phyloP scores from a whole-genome alignment of 2,113 vertebrate species.

The Eulacestoma nigropectus region DNA sequence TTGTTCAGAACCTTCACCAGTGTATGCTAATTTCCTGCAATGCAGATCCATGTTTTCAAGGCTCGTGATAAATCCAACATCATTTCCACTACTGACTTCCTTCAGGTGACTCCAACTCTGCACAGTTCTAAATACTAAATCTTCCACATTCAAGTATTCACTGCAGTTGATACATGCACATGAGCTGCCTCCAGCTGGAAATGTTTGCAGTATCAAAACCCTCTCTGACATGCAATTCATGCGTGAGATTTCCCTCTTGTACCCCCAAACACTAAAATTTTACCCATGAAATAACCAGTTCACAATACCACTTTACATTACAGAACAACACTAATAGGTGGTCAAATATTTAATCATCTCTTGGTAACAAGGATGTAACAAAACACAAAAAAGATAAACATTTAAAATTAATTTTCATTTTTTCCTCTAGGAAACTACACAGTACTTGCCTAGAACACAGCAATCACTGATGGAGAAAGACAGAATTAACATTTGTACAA shows the following conservation, averaged over 20 bases:
- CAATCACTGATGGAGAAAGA: constrained; percentile 46
- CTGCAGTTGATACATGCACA: neutral
- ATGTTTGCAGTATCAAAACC: neutral
- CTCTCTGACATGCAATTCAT: neutral
- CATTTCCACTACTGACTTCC: neutral
- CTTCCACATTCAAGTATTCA: neutral
- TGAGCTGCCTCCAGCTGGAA: neutral
- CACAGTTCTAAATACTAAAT: neutral
- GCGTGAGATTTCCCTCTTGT: neutral
- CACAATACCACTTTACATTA: neutral
- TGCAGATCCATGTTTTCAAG: neutral
- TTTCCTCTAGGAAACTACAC: constrained; percentile 32
- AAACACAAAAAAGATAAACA: constrained; percentile 6
- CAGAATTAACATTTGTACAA: constrained; percentile 50
- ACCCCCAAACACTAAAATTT: neutral
- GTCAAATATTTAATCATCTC: constrained; percentile 35
- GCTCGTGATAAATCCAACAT: neutral
- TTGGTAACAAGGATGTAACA: constrained; percentile 18
- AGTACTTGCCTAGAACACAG: constrained; percentile 32
- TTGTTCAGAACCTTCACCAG: neutral
- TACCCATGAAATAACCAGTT: neutral
- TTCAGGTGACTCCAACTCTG: neutral
- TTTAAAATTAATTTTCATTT: constrained; percentile 24
- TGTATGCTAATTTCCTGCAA: neutral
- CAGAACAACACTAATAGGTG: neutral